Conservation (phyloP, 2,113 vertebrate species). For the Tenrec ecaudatus region DNA sequence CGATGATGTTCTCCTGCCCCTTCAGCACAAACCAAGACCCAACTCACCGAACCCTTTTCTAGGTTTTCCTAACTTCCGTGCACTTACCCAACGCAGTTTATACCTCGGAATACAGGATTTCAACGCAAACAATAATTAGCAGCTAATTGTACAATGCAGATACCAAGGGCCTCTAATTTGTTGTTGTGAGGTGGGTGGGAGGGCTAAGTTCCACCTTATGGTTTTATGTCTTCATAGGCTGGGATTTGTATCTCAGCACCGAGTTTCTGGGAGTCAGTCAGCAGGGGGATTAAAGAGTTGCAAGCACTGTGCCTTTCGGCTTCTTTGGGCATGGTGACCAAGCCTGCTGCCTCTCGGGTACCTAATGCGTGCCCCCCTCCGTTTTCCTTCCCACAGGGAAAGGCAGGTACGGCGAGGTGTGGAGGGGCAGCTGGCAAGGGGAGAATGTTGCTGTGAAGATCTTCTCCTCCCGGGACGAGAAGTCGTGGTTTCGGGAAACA, state of each 20-base stretch:
- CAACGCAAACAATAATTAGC: neutral
- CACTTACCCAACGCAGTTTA: neutral
- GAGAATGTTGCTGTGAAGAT: constrained; percentile 99
- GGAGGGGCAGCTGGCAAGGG: constrained; percentile 98
- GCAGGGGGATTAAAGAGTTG: neutral
- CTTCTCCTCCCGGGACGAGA: constrained; percentile 98
- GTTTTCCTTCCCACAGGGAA: constrained; percentile 89
- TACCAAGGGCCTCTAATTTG: neutral
- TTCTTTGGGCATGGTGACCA: neutral
- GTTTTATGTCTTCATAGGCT: neutral
- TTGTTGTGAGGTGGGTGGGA: neutral
- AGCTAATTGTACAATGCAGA: neutral
- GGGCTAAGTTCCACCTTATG: neutral
- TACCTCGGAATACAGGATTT: too few relatives aligned
- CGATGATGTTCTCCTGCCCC: neutral
- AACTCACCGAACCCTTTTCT: neutral
- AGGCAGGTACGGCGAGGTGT: constrained; percentile 97
- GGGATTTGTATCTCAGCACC: neutral
- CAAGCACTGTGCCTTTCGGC: neutral
- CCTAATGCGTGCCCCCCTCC: neutral
- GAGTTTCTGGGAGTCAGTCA: neutral
- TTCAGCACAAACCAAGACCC: constrained; percentile 9
- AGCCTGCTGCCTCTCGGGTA: neutral
- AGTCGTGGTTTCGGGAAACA: constrained; percentile 99
- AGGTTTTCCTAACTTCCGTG: neutral